Percentiles rank a stretch among this genome's conserved stretches.
These are phyloP conservation scores for Hemicordylus capensis DNA, from an alignment of 2,113 vertebrate genomes.

Conservation along the genomic window DNA sequence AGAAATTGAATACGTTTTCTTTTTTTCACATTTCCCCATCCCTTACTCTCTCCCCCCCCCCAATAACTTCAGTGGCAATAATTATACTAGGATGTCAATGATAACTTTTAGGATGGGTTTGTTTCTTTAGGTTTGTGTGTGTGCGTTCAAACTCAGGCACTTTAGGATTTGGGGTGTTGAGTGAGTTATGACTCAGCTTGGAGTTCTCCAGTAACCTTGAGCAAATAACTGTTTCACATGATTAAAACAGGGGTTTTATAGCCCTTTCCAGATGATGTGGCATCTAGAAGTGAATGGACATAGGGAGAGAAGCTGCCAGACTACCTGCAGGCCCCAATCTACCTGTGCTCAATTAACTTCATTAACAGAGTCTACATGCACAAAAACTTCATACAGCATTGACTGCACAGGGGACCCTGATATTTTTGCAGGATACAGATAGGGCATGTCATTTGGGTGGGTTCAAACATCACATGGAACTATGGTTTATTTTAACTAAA, in stretches of 20 bases:
- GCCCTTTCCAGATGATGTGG: not conserved
- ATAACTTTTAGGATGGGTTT: not conserved
- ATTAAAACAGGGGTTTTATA: not conserved
- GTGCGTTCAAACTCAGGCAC: not conserved
- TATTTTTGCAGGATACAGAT: not conserved
- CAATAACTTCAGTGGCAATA: too few species aligned
- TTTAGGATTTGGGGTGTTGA: not conserved
- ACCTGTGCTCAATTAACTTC: not conserved
- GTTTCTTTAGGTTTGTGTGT: not conserved
- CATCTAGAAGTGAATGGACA: not conserved
- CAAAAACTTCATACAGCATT: not conserved
- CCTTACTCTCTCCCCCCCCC: not conserved
- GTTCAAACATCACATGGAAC: too few species aligned
- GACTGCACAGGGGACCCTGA: not conserved
- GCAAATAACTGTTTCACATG: not conserved
- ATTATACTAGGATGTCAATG: too few species aligned
- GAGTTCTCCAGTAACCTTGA: not conserved
- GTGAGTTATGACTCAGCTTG: not conserved
- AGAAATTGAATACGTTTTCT: too few species aligned
- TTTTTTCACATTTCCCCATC: not conserved
- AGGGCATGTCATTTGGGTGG: too few species aligned
- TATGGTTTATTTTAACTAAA: too few species aligned
- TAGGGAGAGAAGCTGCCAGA: not conserved
- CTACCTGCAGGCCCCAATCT: not conserved
- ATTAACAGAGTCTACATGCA: not conserved